Base-by-base conservation (phyloP, 2,888 invertebrate species). In the Tinea pellionella region DNA sequence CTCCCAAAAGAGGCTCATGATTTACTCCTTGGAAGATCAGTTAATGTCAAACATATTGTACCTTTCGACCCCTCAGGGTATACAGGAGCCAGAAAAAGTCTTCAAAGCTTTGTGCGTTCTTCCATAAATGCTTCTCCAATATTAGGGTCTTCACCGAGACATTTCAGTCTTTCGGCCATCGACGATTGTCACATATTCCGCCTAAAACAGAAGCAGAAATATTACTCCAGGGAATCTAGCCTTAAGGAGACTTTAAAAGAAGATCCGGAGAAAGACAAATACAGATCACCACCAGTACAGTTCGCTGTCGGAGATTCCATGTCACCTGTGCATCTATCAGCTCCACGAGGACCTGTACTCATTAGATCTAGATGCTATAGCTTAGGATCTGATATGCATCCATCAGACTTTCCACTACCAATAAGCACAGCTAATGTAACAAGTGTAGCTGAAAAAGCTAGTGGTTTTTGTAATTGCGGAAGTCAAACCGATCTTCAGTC, bases 1-100 rank as follows among this genome's bases (percentile, higher is more conserved):
- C 77, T 96, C 59, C 96, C 96, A 0, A 93, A 93, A 71, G 96
- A 97, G 84, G 96, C 96, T 0, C 93, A 94, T 69, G 91, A 92
- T 65, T 88, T 94, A 37, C 78, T 94, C 1, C 83, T 93, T 0
- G 93, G 93, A 16, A 90, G 91, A 68, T 93, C 93, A 43, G 92
- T 90, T 61, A 93, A 93, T 69, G 93, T 94, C 8, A 93, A 93
- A 78, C 93, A 93, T 62, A 89, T 90, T 64, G 92, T 93, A 65
- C 94, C 94, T 61, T 94, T 94, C 70, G 91, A 92, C 72, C 94
- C 94, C 0, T 83, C 89, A 42, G 87, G 88, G 42, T 90, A 88
- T 64, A 81, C 86, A 0, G 86, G 86, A 59, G 88, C 87, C n/a
- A 80, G 88, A 65, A 88, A 86, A 65, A 87, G 87, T 65, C 70